These are phyloP conservation scores for Anoncus sp. DNA, from an alignment of 2,888 invertebrate species.

Conservation along the genomic window DNA sequence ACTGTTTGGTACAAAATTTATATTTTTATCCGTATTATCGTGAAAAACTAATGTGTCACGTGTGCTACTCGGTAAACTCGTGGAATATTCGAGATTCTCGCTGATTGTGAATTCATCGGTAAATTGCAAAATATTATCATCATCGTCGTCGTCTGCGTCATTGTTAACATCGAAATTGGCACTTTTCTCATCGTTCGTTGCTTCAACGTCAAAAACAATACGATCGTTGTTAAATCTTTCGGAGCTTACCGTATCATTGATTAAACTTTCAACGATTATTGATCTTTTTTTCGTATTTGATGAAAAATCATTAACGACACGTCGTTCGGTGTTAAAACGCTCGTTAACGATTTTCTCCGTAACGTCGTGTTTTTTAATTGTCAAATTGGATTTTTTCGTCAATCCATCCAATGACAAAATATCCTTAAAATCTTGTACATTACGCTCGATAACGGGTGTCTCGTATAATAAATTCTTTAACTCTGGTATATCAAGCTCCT, in stretches of 20 bases:
- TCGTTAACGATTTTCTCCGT: not conserved
- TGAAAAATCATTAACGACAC: not conserved
- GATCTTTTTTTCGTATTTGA: no score
- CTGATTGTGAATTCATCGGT: slow-evolving; percentile 56
- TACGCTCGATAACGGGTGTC: slow-evolving; percentile 73
- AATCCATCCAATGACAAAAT: slow-evolving; percentile 71
- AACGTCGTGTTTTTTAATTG: slow-evolving; percentile 19
- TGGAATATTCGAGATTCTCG: slow-evolving; percentile 52
- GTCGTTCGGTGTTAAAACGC: not conserved
- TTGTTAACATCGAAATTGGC: slow-evolving; percentile 50
- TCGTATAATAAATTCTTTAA: slow-evolving; percentile 75
- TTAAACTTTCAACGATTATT: no score
- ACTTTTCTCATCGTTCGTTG: not conserved
- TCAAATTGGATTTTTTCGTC: slow-evolving; percentile 51
- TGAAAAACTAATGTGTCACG: slow-evolving; percentile 13
- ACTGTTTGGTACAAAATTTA: slow-evolving; percentile 74
- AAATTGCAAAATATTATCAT: slow-evolving; percentile 63
- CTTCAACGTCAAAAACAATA: not conserved
- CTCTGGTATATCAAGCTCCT: slow-evolving; percentile 77
- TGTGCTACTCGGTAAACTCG: slow-evolving; percentile 43
- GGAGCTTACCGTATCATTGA: not conserved
- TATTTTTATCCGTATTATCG: slow-evolving; percentile 61
- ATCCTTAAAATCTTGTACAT: slow-evolving; percentile 73
- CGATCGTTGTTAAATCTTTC: not conserved
- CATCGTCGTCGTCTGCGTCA: slow-evolving; percentile 32